Percentiles rank a stretch among this genome's conserved stretches.
Evolutionary conservation across 2,797 vertebrate genomes (phyloP).

Genomic region (Muraenolepis orangiensis): DNA sequence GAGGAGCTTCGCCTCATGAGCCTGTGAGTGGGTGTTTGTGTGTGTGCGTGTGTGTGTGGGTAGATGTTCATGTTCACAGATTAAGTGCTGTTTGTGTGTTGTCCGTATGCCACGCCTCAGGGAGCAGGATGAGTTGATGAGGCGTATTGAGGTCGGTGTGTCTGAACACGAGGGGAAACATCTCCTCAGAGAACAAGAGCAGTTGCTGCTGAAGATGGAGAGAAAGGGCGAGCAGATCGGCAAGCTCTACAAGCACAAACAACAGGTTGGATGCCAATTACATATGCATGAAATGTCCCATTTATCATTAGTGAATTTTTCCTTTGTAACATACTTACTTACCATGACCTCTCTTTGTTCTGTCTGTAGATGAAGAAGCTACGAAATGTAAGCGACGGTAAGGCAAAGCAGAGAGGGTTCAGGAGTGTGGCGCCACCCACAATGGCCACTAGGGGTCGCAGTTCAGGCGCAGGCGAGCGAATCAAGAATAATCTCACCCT

Average conservation of each 20-base stretch:
- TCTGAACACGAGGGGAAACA: slow-evolving; percentile 73
- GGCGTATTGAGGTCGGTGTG: slow-evolving; percentile 77
- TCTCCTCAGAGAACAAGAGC: slow-evolving; percentile 82
- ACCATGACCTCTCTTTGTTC: not conserved
- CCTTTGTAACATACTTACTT: not conserved
- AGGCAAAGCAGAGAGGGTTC: slow-evolving; percentile 39
- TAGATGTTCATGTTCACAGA: not conserved
- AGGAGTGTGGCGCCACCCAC: slow-evolving; percentile 56
- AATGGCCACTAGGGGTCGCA: slow-evolving; percentile 67
- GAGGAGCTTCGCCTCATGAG: slow-evolving; percentile 93
- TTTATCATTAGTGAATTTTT: not conserved
- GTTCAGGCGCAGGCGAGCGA: slow-evolving; percentile 68
- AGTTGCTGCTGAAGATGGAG: slow-evolving; percentile 87
- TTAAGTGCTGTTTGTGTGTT: not conserved
- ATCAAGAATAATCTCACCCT: slow-evolving; percentile 83
- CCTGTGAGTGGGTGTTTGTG: slow-evolving; percentile 78
- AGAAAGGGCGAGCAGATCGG: slow-evolving; percentile 91
- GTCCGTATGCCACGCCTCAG: slow-evolving; percentile 54
- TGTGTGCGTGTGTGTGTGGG: not conserved
- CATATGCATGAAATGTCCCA: not conserved
- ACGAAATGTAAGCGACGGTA: slow-evolving; percentile 67
- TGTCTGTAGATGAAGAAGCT: slow-evolving; percentile 78
- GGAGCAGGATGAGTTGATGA: slow-evolving; percentile 84
- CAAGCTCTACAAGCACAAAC: slow-evolving; percentile 84
- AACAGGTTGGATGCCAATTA: slow-evolving; percentile 68